Percentiles rank a stretch among this genome's conserved stretches.
Evolutionary conservation across 1,140 invertebrate genomes (phyloP).

Genomic region (Lordiphosa collinella): DNA sequence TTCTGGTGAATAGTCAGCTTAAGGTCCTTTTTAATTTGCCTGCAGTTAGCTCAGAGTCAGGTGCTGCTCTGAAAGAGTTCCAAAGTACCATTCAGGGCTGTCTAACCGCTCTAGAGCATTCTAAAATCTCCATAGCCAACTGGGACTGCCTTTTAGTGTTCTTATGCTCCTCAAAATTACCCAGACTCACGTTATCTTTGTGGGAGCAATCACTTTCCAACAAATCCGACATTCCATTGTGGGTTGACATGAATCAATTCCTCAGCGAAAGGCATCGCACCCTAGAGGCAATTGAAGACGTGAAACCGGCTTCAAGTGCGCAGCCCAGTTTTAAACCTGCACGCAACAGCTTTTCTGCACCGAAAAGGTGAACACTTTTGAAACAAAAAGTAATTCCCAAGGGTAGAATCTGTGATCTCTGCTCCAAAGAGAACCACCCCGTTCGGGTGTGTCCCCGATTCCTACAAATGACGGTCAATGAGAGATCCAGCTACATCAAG

Average conservation of each 20-base stretch:
- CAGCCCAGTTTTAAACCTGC: background rate
- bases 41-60: too few species aligned
- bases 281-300: background rate
- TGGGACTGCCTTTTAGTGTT: background rate
- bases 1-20: too few species aligned
- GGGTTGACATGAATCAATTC: background rate
- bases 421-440: background rate
- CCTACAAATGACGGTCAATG: background rate
- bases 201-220: background rate
- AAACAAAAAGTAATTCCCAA: background rate
- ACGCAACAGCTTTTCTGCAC: background rate
- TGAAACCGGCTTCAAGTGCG: background rate
- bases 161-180: background rate
- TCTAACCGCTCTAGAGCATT: background rate
- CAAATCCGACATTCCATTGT: background rate
- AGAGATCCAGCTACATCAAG: background rate
- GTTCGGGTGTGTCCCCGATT: background rate
- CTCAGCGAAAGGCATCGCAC: background rate
- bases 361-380: background rate
- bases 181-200: background rate
- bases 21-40: too few species aligned
- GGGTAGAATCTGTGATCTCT: background rate
- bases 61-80: background rate
- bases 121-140: background rate
- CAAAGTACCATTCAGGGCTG: background rate